phyloP scores from a whole-genome alignment of 1,140 invertebrate species.

The Chironomus striatipennis region DNA sequence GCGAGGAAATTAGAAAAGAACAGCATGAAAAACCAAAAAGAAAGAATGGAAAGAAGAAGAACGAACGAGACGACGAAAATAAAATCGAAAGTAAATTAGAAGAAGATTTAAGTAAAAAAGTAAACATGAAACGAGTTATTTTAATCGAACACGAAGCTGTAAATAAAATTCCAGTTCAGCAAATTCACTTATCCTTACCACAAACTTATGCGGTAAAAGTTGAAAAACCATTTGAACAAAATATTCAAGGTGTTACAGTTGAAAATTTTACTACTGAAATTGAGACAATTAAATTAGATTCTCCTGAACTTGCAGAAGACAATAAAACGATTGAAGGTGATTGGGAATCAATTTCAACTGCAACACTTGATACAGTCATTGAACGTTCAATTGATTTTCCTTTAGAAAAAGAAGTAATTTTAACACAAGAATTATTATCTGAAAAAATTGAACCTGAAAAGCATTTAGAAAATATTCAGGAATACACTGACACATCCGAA shows the following conservation, averaged over 20 bases:
- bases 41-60: not conserved
- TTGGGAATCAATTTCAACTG: not conserved
- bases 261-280: not conserved
- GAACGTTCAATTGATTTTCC: not conserved
- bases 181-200: not conserved
- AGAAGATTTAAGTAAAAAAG: not conserved
- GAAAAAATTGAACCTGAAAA: slow-evolving; percentile 2
- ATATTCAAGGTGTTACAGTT: not conserved
- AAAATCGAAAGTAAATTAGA: not conserved
- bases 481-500: slow-evolving; percentile 3
- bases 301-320: not conserved
- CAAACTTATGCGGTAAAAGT: slow-evolving; percentile 10
- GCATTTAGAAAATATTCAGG: slow-evolving; percentile 16
- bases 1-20: not conserved
- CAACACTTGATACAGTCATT: slow-evolving; percentile 6
- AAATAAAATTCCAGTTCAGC: slow-evolving; percentile 6
- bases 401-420: not conserved
- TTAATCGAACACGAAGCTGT: slow-evolving; percentile 6
- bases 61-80: not conserved
- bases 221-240: not conserved
- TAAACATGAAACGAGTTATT: not conserved
- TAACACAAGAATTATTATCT: not conserved
- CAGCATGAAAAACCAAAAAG: not conserved
- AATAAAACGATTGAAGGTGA: not conserved
- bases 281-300: not conserved